phyloP scores from a whole-genome alignment of 1,140 invertebrate species.

The Eulimnadia texana region DNA sequence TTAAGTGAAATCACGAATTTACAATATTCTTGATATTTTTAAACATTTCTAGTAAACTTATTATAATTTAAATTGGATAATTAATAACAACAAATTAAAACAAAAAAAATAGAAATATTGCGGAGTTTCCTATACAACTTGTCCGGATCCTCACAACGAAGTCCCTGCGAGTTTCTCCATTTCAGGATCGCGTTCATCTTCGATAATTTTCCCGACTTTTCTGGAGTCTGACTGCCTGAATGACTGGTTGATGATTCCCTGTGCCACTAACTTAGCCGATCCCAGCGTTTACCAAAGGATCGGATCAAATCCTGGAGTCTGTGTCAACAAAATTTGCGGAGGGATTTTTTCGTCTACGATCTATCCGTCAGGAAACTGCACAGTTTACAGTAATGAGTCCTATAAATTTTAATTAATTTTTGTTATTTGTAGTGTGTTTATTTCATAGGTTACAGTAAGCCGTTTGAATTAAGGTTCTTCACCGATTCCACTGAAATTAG shows the following conservation, averaged over 20 bases:
- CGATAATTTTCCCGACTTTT: not conserved
- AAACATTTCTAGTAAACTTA: too few species aligned
- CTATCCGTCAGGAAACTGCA: not conserved
- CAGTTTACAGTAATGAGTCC: slow-evolving; percentile 10
- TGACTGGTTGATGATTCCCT: slow-evolving; percentile 12
- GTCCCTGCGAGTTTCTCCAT: not conserved
- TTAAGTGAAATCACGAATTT: too few species aligned
- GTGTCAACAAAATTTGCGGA: not conserved
- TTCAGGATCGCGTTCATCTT: not conserved
- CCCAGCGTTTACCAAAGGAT: not conserved
- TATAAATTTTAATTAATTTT: not conserved
- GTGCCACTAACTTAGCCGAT: not conserved
- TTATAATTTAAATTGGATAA: too few species aligned
- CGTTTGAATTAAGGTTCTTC: slow-evolving; percentile 4
- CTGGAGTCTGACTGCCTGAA: not conserved
- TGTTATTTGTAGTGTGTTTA: not conserved
- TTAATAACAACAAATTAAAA: too few species aligned
- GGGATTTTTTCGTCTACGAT: not conserved
- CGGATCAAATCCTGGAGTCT: not conserved
- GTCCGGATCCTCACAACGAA: not conserved
- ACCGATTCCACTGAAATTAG: slow-evolving; percentile 7
- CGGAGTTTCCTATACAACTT: slow-evolving; percentile 11
- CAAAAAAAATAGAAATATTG: slow-evolving; percentile 11
- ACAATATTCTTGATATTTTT: too few species aligned
- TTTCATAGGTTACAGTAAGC: slow-evolving; percentile 4